A percentile compares a stretch with the other conserved stretches of the same genome.
Conservation (phyloP, 2,797 vertebrate species). For the Hoplostethus mediterraneus region DNA sequence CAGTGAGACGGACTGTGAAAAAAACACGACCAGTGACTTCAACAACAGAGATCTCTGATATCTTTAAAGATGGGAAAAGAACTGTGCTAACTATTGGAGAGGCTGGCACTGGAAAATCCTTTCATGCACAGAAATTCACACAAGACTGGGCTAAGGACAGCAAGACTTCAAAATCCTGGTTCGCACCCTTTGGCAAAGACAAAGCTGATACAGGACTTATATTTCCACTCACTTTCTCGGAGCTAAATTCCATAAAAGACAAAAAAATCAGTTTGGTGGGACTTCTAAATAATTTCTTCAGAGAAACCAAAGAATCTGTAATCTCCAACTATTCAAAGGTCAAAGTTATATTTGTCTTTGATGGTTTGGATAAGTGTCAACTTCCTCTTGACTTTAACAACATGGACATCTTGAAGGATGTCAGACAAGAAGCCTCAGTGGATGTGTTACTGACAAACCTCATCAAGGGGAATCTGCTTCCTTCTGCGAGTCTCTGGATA, state of each 20-base stretch:
- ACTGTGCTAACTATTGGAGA: constrained; percentile 49
- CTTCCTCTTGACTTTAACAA: constrained; percentile 39
- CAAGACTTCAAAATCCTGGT: too few species aligned
- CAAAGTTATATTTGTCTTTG: constrained; percentile 44
- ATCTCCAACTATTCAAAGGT: constrained; percentile 26
- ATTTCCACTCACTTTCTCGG: constrained; percentile 4
- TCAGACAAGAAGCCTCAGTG: constrained; percentile 35
- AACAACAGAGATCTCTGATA: neutral
- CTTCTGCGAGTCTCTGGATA: constrained; percentile 53
- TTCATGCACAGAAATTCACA: constrained; percentile 3
- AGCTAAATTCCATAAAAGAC: neutral
- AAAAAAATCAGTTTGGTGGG: constrained; percentile 9
- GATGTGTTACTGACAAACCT: constrained; percentile 51
- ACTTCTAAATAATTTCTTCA: constrained; percentile 34
- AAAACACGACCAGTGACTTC: neutral
- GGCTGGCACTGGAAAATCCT: constrained; percentile 37
- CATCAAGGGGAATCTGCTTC: constrained; percentile 52
- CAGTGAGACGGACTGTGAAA: fast-evolving
- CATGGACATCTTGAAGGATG: neutral
- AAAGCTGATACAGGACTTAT: neutral
- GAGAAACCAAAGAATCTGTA: neutral
- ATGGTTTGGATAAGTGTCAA: constrained; percentile 32
- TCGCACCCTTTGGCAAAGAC: too few species aligned
- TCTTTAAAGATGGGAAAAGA: constrained; percentile 33
- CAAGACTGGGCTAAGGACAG: constrained; percentile 21